Base-by-base conservation (phyloP, 2,113 vertebrate species). In the Glaucomys volans region DNA sequence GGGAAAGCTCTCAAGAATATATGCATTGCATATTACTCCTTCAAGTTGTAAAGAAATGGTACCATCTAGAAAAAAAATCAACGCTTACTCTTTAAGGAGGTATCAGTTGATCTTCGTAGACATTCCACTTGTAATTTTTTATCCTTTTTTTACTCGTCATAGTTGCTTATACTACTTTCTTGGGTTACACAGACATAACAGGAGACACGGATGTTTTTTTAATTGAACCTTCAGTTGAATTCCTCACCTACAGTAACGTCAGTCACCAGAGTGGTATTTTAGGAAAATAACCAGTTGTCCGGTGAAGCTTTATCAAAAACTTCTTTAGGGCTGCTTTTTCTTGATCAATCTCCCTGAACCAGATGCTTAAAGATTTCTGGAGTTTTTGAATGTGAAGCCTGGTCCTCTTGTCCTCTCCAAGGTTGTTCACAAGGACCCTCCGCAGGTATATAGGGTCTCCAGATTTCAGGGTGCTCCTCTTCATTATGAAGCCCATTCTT, bases 281-380 rank as follows among this genome's bases (percentile, higher is more conserved):
- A 95, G 94, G 69, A 89, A 97, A 97, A 93, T 95, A 97, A 17
- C 97, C 97, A 40, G 67, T 95, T 57, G 94, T 97, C 37, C 57
- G 83, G 0, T 87, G 87, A 91, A 97, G 83, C 44, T 93, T 96
- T 82, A 2, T 7, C 90, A 93, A 37, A 82, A 97, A 97, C 9
- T 16, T 87, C 74, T 64, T 93, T 75, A 95, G 40, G 13, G 69
- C 44, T 59, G 9, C n/a, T 35, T 96, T 96, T 82, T 98, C 97
- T 50, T 50, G 97, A 1, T 98, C 92, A 2, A 95, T 96, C 71
- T 98, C 97, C 75, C 44, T 95, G 12, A 93, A 8, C 28, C 69
- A 50, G 12, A 52, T 13, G 30, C 5, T 42, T 64, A 97, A 71
- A 35, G 71, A 44, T 72, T 95, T 89, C 80, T 97, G 92, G 26